Conservation (phyloP, 1,140 invertebrate genomes). For the Camponotus pennsylvanicus region DNA sequence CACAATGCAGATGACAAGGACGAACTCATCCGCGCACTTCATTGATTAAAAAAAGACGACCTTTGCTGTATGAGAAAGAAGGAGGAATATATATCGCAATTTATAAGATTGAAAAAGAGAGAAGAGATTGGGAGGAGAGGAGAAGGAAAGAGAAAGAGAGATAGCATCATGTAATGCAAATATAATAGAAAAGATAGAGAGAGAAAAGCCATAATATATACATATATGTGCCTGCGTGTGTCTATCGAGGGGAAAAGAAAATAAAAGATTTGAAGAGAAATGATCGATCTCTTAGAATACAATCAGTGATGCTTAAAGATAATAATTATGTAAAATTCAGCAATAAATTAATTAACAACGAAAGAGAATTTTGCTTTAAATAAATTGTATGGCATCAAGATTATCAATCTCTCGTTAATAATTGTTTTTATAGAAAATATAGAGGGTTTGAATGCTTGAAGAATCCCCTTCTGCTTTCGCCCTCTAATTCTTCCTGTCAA, state of each 20-base stretch:
- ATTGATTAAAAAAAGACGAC: conserved; percentile 42
- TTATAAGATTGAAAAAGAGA: conserved; percentile 59
- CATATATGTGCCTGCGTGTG: no score
- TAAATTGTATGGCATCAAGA: no score
- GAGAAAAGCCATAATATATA: conserved; percentile 32
- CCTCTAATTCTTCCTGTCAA: background rate
- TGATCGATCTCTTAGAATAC: background rate
- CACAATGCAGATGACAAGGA: conserved; percentile 48
- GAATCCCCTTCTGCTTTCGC: background rate
- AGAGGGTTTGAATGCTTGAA: background rate
- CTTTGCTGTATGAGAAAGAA: background rate
- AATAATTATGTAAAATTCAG: conserved; percentile 13
- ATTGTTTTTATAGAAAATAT: background rate
- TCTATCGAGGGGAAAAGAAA: background rate
- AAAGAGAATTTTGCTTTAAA: no score
- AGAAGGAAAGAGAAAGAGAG: conserved; percentile 44
- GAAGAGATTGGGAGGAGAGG: conserved; percentile 44
- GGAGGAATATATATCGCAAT: conserved; percentile 8
- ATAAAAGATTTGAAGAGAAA: conserved; percentile 16
- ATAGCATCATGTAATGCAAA: no score
- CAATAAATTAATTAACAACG: background rate
- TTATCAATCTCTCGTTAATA: background rate
- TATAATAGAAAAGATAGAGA: background rate
- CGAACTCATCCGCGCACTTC: background rate
- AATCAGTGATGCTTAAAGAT: background rate